These are phyloP conservation scores for Calycopis cecrops DNA, from an alignment of 1,140 invertebrate species.

Conservation along the genomic window DNA sequence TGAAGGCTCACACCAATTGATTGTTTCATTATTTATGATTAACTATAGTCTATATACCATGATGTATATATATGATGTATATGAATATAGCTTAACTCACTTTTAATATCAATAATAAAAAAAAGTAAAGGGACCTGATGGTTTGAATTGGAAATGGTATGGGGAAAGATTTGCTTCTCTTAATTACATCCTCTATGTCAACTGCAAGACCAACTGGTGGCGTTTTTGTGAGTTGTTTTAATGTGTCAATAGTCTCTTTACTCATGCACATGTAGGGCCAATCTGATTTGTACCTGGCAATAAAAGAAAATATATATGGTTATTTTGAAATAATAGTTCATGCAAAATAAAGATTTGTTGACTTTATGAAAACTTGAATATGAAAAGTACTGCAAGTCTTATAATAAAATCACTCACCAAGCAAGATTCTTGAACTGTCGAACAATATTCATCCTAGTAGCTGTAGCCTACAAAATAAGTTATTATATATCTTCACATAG, in stretches of 20 bases:
- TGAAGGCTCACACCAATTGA: too few relatives aligned
- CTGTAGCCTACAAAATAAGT: too few relatives aligned
- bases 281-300: conserved; percentile 59
- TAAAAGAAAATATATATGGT: background rate
- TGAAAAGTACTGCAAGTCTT: too few relatives aligned
- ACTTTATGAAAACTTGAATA: too few relatives aligned
- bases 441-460: background rate
- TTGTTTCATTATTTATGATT: too few relatives aligned
- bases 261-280: conserved; percentile 60
- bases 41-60: too few relatives aligned
- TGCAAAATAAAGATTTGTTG: background rate
- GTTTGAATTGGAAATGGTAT: conserved; percentile 56
- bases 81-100: background rate
- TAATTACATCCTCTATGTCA: conserved; percentile 51
- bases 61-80: too few relatives aligned
- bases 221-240: conserved; percentile 43
- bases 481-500: too few relatives aligned
- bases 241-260: conserved; percentile 54
- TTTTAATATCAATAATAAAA: background rate
- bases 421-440: background rate
- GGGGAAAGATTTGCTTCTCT: conserved; percentile 53
- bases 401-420: background rate
- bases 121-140: conserved; percentile 37
- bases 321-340: background rate
- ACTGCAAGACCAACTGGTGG: conserved; percentile 33